Evolutionary conservation across 2,113 vertebrate species (phyloP).

Genomic region (Tretioscincus oriximinensis): DNA sequence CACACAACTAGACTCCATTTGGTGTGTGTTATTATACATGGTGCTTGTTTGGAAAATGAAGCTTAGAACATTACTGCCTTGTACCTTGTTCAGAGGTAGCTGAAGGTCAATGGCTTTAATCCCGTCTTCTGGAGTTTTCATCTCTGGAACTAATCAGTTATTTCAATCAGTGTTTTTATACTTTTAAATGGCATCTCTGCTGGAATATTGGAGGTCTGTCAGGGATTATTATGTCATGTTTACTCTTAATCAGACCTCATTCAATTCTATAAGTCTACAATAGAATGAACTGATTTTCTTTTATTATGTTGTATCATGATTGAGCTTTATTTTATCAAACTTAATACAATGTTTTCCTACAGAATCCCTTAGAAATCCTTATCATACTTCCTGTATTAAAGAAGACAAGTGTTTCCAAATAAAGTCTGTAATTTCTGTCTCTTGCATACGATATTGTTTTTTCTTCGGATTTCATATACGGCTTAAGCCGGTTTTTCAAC

Average conservation of each 20-base stretch:
- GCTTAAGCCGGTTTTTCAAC: background rate
- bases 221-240: slow-evolving; percentile 29
- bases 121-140: slow-evolving; percentile 44
- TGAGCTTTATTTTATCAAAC: slow-evolving; percentile 11
- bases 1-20: background rate
- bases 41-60: background rate
- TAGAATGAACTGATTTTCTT: slow-evolving; percentile 24
- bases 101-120: slow-evolving; percentile 49
- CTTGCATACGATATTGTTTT: background rate
- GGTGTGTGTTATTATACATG: background rate
- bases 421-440: slow-evolving; percentile 17
- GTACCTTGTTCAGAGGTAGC: background rate
- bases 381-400: slow-evolving; percentile 10
- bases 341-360: background rate
- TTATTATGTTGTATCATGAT: background rate
- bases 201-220: slow-evolving; percentile 15
- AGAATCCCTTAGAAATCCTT: background rate
- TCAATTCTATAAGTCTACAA: slow-evolving; percentile 39
- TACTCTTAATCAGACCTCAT: slow-evolving; percentile 53
- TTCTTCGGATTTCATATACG: slow-evolving; percentile 2
- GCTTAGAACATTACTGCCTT: background rate
- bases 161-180: slow-evolving; percentile 50
- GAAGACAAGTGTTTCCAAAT: slow-evolving; percentile 4
- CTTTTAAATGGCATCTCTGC: slow-evolving; percentile 23
- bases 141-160: slow-evolving; percentile 42